These are phyloP conservation scores for Hippolais icterina DNA, from an alignment of 2,113 vertebrate genomes.

Conservation along the genomic window DNA sequence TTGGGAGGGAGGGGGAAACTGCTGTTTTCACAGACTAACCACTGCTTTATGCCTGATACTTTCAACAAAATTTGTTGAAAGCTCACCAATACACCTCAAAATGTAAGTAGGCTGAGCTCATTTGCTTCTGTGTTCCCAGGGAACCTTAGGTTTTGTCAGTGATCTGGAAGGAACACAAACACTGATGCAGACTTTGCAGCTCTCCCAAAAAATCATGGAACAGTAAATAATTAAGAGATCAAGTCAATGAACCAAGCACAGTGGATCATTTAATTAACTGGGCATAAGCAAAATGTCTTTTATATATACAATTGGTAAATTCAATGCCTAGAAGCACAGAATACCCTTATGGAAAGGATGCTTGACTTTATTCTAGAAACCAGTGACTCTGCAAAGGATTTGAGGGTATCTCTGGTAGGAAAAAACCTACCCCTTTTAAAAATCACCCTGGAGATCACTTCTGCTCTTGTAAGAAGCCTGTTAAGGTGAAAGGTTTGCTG, in stretches of 20 bases:
- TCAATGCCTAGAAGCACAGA: background rate
- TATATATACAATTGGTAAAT: background rate
- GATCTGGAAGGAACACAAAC: background rate
- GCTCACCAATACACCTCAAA: background rate
- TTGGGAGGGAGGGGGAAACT: background rate
- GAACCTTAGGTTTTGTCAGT: background rate
- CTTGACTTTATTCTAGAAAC: background rate
- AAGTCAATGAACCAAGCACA: background rate
- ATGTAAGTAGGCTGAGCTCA: background rate
- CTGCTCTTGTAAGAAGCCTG: background rate
- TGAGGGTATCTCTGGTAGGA: background rate
- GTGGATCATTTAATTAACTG: background rate
- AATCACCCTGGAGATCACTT: background rate
- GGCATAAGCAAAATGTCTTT: background rate
- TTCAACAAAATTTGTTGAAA: background rate
- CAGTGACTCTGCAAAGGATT: background rate
- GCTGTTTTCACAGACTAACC: background rate
- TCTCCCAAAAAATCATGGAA: background rate
- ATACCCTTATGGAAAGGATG: background rate
- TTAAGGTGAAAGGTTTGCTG: background rate
- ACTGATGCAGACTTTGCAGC: background rate
- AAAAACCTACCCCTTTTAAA: background rate
- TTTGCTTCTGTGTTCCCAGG: background rate
- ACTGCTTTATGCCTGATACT: background rate
- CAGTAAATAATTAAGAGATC: background rate